Evolutionary conservation across 2,888 invertebrate genomes (phyloP).

Genomic region (Eupithecia insigniata): DNA sequence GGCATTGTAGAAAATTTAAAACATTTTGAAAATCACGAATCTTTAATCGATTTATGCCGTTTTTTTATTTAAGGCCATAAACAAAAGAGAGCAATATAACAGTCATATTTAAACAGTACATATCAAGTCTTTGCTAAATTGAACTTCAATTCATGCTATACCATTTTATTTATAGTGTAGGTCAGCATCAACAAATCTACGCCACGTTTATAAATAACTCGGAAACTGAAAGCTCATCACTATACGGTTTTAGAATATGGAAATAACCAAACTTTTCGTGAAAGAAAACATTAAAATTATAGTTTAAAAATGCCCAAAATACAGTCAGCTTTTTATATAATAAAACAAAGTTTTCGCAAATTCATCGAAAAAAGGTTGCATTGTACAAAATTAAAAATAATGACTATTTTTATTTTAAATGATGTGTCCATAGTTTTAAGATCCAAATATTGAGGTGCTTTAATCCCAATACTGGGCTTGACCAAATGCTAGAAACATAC

Average conservation of each 20-base stretch:
- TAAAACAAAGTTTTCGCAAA: conserved; percentile 26
- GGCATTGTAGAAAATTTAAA: conserved; percentile 7
- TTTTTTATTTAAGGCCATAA: conserved; percentile 37
- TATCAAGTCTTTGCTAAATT: conserved; percentile 34
- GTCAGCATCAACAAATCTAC: neutral
- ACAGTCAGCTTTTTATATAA: conserved; percentile 32
- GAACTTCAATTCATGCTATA: conserved; percentile 19
- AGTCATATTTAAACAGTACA: conserved; percentile 32
- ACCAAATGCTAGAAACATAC: neutral
- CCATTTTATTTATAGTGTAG: conserved; percentile 9
- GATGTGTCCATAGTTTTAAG: conserved; percentile 48
- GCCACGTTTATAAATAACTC: neutral
- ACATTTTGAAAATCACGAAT: conserved; percentile 28
- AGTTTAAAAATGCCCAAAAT: conserved; percentile 40
- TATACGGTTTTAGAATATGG: conserved; percentile 16
- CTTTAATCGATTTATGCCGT: conserved; percentile 32
- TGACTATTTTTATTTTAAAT: conserved; percentile 39
- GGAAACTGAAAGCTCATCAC: conserved; percentile 14
- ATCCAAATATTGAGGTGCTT: conserved; percentile 46
- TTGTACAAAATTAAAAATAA: conserved; percentile 37
- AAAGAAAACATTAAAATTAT: conserved; percentile 24
- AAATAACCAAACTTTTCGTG: conserved; percentile 28
- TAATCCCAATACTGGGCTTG: neutral
- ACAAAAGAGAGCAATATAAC: conserved; percentile 43
- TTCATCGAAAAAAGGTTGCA: conserved; percentile 35